Percentiles rank a stretch among this genome's conserved stretches.
These are phyloP conservation scores for Lampris megalopsis DNA, from an alignment of 2,113 vertebrate species.

Conservation along the genomic window DNA sequence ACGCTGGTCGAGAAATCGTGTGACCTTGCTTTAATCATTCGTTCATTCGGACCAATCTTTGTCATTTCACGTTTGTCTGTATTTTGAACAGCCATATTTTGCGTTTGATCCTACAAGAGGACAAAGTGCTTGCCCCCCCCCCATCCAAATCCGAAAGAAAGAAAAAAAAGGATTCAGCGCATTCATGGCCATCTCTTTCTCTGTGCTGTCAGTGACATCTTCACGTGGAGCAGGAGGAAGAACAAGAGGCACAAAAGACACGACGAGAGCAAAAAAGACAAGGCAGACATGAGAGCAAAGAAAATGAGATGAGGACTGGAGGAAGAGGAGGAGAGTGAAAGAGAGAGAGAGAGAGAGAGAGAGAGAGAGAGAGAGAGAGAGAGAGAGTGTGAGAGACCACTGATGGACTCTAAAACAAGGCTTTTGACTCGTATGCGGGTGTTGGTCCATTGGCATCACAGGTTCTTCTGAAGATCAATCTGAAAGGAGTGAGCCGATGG, in stretches of 20 bases:
- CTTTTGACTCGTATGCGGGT: neutral
- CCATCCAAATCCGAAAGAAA: neutral
- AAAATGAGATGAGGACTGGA: slow-evolving; percentile 12
- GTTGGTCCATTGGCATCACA: slow-evolving; percentile 31
- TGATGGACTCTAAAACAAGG: neutral
- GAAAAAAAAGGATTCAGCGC: neutral
- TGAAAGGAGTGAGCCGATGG: neutral
- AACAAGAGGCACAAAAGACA: neutral
- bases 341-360: slow-evolving; percentile 11
- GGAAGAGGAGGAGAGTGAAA: slow-evolving; percentile 24
- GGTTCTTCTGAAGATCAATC: slow-evolving; percentile 37
- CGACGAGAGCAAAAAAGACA: neutral
- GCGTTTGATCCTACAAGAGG: slow-evolving; percentile 67
- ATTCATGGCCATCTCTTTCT: slow-evolving; percentile 55
- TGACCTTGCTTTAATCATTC: slow-evolving; percentile 74
- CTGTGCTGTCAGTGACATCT: slow-evolving; percentile 39
- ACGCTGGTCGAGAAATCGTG: slow-evolving; percentile 28
- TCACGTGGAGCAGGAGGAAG: neutral
- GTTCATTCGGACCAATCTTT: slow-evolving; percentile 49
- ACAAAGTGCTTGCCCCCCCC: slow-evolving; percentile 44
- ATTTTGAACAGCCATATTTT: slow-evolving; percentile 42
- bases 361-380: slow-evolving; percentile 16
- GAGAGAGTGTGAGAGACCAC: slow-evolving; percentile 27
- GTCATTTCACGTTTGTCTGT: slow-evolving; percentile 62
- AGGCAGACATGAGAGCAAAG: neutral